These are phyloP conservation scores for Sigmodon hispidus DNA, from an alignment of 2,113 vertebrate genomes.

Conservation along the genomic window DNA sequence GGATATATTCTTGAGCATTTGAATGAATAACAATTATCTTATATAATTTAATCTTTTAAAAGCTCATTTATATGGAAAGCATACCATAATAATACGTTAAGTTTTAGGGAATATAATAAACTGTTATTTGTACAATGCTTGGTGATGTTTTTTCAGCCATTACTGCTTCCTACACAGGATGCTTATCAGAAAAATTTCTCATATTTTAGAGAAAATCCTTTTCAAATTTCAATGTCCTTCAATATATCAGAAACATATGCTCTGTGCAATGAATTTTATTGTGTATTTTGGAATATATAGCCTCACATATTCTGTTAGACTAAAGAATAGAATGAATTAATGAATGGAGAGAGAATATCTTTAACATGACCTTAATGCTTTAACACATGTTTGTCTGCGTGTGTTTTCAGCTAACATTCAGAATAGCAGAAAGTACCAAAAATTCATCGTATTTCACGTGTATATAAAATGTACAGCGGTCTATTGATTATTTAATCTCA, in stretches of 20 bases:
- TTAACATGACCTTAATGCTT: background rate
- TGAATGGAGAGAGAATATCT: background rate
- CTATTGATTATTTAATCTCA: conserved; percentile 57
- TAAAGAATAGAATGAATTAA: background rate
- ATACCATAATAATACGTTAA: conserved; percentile 76
- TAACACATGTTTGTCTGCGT: background rate
- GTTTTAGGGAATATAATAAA: conserved; percentile 72
- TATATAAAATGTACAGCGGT: background rate
- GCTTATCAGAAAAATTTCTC: conserved; percentile 38
- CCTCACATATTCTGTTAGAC: background rate
- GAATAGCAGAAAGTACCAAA: background rate
- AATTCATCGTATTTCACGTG: background rate
- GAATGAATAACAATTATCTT: conserved; percentile 76
- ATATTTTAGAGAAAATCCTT: conserved; percentile 63
- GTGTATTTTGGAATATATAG: background rate
- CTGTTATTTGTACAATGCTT: conserved; percentile 60
- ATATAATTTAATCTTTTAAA: conserved; percentile 72
- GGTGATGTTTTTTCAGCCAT: conserved; percentile 71
- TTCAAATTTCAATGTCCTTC: conserved; percentile 19
- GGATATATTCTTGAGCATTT: conserved; percentile 66
- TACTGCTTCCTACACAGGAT: conserved; percentile 63
- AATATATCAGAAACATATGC: conserved; percentile 41
- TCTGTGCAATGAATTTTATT: conserved; percentile 23
- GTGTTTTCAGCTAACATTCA: conserved; percentile 31
- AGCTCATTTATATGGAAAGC: conserved; percentile 78